Percentiles rank a stretch among this genome's conserved stretches.
These are phyloP conservation scores for Mystacornis crossleyi DNA, from an alignment of 2,113 vertebrate genomes.

Conservation along the genomic window DNA sequence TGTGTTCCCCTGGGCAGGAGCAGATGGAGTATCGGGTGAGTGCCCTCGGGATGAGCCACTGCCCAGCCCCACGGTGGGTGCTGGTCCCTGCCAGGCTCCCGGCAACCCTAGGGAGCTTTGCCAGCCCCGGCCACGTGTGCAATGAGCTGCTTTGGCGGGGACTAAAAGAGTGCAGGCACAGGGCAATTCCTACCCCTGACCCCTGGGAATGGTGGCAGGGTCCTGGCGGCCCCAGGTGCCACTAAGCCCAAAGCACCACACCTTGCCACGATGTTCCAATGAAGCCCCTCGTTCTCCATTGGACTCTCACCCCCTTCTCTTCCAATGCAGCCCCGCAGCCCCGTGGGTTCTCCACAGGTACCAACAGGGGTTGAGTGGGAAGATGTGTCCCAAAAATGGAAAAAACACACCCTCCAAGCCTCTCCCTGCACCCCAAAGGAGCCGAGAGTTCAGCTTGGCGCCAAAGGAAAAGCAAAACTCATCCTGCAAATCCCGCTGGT, in stretches of 20 bases:
- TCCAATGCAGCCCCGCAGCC: neutral
- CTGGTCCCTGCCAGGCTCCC: rapidly evolving
- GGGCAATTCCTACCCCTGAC: neutral
- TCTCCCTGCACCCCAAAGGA: neutral
- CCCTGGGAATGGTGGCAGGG: neutral
- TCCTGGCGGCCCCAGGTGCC: rapidly evolving
- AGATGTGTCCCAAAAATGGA: neutral
- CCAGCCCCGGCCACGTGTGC: neutral
- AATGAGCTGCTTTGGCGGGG: rapidly evolving
- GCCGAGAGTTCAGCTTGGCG: rapidly evolving
- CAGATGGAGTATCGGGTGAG: rapidly evolving
- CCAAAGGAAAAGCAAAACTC: neutral
- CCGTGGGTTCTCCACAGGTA: neutral
- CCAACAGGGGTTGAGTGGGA: neutral
- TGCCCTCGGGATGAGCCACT: rapidly evolving
- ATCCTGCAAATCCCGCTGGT: rapidly evolving
- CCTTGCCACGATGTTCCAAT: rapidly evolving
- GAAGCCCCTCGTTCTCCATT: rapidly evolving
- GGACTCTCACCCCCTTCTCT: neutral
- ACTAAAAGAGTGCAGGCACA: rapidly evolving
- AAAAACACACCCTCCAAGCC: rapidly evolving
- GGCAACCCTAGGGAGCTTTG: rapidly evolving
- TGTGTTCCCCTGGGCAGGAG: rapidly evolving
- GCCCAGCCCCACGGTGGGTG: rapidly evolving
- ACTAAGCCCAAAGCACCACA: rapidly evolving